Percentiles rank a stretch among this genome's conserved stretches.
Conservation (phyloP, 2,888 invertebrate species). For the Trichogramma dendrolimi region DNA sequence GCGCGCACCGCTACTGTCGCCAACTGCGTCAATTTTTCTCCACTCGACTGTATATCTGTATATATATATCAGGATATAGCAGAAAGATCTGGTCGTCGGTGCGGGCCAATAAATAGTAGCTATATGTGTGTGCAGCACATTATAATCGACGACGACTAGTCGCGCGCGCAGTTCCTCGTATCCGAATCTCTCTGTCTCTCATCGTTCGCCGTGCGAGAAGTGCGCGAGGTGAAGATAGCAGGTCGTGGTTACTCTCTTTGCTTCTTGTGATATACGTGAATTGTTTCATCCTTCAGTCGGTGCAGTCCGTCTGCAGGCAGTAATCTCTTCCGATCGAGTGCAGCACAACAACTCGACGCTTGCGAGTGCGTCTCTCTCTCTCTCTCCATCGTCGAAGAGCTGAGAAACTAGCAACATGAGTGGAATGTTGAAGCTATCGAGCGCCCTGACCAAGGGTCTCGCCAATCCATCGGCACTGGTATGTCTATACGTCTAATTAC, state of each 20-base stretch:
- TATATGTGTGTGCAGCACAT: too few relatives aligned
- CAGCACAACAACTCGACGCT: not conserved
- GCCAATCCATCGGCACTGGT: slow-evolving; percentile 22
- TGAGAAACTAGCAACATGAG: slow-evolving; percentile 35
- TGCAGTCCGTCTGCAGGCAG: not conserved
- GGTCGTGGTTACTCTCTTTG: too few relatives aligned
- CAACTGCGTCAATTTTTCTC: too few relatives aligned
- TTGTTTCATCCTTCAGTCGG: slow-evolving; percentile 1
- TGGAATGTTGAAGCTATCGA: slow-evolving; percentile 45
- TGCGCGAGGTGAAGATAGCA: slow-evolving; percentile 37
- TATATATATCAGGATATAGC: too few relatives aligned
- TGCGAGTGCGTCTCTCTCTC: too few relatives aligned
- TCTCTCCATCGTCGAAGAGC: too few relatives aligned
- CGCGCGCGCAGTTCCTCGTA: slow-evolving; percentile 31
- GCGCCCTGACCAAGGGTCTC: slow-evolving; percentile 39
- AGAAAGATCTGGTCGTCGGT: too few relatives aligned
- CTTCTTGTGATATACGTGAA: not conserved
- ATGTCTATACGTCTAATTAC: slow-evolving; percentile 1
- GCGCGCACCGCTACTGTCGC: too few relatives aligned
- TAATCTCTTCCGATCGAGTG: not conserved
- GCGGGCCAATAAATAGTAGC: too few relatives aligned
- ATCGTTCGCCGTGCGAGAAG: slow-evolving; percentile 43
- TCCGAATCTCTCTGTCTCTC: not conserved
- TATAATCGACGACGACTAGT: not conserved
- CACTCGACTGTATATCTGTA: too few relatives aligned